Evolutionary conservation across 2,797 vertebrate genomes (phyloP), one percentile per base, ranked within the genome.

Genomic region (Thaleichthys pacificus): DNA sequence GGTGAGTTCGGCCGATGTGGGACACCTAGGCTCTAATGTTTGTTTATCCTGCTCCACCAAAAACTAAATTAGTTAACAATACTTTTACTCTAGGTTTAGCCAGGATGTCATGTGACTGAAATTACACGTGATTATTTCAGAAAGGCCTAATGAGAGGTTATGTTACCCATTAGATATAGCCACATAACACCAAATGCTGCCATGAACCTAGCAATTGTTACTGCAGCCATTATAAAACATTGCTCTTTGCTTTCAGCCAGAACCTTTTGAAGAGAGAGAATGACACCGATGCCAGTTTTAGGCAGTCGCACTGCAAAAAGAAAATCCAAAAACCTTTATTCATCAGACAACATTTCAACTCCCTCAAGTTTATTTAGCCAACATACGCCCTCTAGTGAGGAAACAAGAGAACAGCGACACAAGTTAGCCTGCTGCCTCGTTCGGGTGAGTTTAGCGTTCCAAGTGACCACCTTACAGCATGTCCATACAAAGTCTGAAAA

Each of bases 301-400:
- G 54, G 17, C 56, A 61, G 28, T 67, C 38, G 19, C 49, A 63
- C 72, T 57, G 47, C 60, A 56, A 28, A 49, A 68, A 54, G 5
- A 22, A 56, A 51, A 47, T 54, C 38, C 38, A 9, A 38, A 57
- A 68, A 70, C 4, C 30, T 71, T 74, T 68, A 61, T 75, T 77
- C 69, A 75, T 56, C 61, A 54, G 47, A 19, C 32, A 65, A 56
- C 66, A 69, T 47, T 28, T 42, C 38, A 57, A 42, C 65, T 61
- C 60, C 54, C 64, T 71, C 69, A 67, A 67, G 63, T 65, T 66
- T 65, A 65, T 54, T 66, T 19, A 71, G 12, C 26, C 49, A 63
- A 24, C 19, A 22, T 47, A 24, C 49, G 69, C 54, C 73, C 71
- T 63, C 28, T 17, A 49, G 61, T 72, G 73, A 60, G 24, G 42